Conservation (phyloP, 2,113 vertebrate genomes). For the Damaliscus lunatus region DNA sequence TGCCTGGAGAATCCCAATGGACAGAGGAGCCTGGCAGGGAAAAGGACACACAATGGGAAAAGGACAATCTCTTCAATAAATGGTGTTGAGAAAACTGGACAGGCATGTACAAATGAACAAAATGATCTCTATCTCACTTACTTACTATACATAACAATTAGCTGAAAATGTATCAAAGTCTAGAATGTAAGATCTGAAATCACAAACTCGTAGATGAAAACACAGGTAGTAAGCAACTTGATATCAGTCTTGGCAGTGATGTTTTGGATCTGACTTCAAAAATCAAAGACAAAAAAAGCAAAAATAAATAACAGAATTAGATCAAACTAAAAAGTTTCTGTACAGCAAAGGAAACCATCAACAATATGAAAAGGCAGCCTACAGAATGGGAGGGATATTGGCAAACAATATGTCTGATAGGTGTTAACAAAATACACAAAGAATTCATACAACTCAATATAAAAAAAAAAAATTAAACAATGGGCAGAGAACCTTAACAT, state of each 20-base stretch:
- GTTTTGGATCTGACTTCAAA: background rate
- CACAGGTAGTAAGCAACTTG: background rate
- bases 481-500: background rate
- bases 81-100: background rate
- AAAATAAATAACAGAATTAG: background rate
- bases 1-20: background rate
- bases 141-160: background rate
- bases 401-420: background rate
- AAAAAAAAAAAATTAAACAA: background rate
- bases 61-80: background rate
- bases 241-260: background rate
- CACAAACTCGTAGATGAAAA: background rate
- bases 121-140: background rate
- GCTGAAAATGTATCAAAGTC: background rate
- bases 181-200: background rate
- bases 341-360: background rate
- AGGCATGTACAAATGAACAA: background rate
- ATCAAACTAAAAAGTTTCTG: background rate
- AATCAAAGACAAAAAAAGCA: background rate
- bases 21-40: background rate
- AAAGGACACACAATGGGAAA: background rate
- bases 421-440: background rate
- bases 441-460: background rate
- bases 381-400: background rate
- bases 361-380: background rate